Base-by-base conservation (phyloP, 2,888 invertebrate species). In the Electrophaes corylata region DNA sequence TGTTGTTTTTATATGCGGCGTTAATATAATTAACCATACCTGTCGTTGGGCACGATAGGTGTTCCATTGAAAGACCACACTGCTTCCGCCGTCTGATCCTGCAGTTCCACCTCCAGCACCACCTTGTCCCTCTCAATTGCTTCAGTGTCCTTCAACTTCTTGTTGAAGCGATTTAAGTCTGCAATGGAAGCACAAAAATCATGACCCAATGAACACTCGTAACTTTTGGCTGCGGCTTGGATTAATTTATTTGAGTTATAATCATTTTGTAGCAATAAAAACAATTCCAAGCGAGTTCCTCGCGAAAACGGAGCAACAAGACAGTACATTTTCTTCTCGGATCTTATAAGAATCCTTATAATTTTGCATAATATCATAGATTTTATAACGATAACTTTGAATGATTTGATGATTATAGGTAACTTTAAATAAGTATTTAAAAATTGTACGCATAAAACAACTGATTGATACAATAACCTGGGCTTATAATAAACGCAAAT, bases 91-190 rank as follows among this genome's bases (percentile, higher is more conserved):
- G 98, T 98, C 84, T 98, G 98, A 81, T 98, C 98, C 86, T 98
- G 97, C 31, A 99, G 93, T 86, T 99, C 98, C 62, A 98, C 94
- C 79, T 98, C 98, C 14, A 99, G 89, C 10, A 98, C 95, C 18
- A 98, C 93, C 79, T 96, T 98, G 74, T 99, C 98, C 71, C 98
- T 94, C 90, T 99, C 99, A 71, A 98, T 94, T 60, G 95, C 97
- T 75, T 96, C 96, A 23, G 97, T 97, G 84, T 99, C 98, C 88
- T 98, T 97, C 59, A 99, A 94, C 92, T 97, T 98, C 92, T 99
- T 99, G 85, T 98, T 97, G 93, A 99, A 99, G 79, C 98, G 96
- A 91, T 99, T 99, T 83, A 97, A 95, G 89, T 99, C 98, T 98
- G 80, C 19, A 86, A 79, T 31, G 58, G 55, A 58, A 64, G 53